phyloP scores from a whole-genome alignment of 35 echinoderm and acorn worm species.

The Hemicentrotus pulcherrimus region DNA sequence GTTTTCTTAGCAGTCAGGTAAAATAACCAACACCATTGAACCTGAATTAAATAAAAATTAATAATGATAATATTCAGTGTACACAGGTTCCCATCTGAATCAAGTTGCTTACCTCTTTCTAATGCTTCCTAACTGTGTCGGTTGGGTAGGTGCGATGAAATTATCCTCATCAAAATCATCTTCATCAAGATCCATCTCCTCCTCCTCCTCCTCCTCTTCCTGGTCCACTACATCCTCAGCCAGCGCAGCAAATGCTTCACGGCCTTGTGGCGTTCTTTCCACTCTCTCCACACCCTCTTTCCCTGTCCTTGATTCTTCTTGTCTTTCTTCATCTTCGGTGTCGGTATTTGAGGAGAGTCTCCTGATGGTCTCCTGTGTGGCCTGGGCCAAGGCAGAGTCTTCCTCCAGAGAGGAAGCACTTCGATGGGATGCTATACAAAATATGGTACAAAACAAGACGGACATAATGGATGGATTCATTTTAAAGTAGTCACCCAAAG shows the following conservation, averaged over 20 bases:
- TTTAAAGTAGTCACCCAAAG: too few species aligned
- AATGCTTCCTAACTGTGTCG: background rate
- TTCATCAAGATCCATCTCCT: background rate
- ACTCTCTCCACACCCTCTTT: background rate
- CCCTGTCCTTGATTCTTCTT: constrained; percentile 7
- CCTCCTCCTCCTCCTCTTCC: constrained; percentile 24
- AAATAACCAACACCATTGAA: too few species aligned
- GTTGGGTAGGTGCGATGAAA: constrained; percentile 25
- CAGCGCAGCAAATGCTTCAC: background rate
- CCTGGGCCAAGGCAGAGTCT: background rate
- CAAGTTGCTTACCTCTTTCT: background rate
- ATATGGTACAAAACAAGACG: background rate
- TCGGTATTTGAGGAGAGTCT: background rate
- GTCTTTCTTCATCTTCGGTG: background rate
- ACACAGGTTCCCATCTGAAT: too few species aligned
- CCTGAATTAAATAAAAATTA: too few species aligned
- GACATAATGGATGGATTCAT: too few species aligned
- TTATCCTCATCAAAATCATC: constrained; percentile 18
- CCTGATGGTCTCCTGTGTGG: background rate
- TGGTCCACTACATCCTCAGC: background rate
- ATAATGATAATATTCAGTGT: too few species aligned
- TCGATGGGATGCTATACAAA: background rate
- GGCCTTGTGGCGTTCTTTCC: background rate
- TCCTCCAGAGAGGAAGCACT: background rate
- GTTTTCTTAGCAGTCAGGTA: too few species aligned